Evolutionary conservation across 23 tunicate species (phyloP), one percentile per base, ranked within the genome.

Genomic region (Styela clava): DNA sequence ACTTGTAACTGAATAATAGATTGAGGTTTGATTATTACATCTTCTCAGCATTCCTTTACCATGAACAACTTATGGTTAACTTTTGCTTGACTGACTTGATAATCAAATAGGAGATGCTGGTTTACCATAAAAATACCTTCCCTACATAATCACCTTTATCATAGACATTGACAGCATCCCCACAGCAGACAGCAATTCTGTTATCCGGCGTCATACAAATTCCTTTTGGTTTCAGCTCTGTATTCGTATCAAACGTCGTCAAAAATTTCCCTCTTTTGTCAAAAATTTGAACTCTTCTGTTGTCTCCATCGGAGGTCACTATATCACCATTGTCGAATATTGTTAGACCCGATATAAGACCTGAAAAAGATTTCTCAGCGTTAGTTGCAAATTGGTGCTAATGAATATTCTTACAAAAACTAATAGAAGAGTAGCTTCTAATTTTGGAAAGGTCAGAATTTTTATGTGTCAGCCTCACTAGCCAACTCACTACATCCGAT

Each of bases 161-260:
- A 69, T 74, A 91, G 2, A 91, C 65, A 62, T 88, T 73, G 24
- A 91, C 86, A 34, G 85, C 86, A 24, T 83, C 88, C 69, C 97
- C 97, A 52, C 97, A 91, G 72, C 97, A 91, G 28, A 86, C 97
- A 0, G 88, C 74, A 29, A 91, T 78, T 2, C 82, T 74, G 52
- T 64, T 31, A 5, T 63, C 36, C 33, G 26, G 23, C 2, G 89
- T 86, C 34, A 91, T 84, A 61, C 69, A 79, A 24, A 91, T 52
- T 37, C 97, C 97, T 85, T 91, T 91, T 26, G 97, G 97, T 61
- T 86, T 86, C 0, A 91, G 82, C 56, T 91, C 90, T 51, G 91
- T 91, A 31, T 77, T 65, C 37, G 97, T 85, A 68, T 74, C 72
- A 78, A 91, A 91, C n/a, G 84, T 27, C 2, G 36, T 33, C 36